Evolutionary conservation across 2,888 invertebrate genomes (phyloP).

Genomic region (Oligia fasciuncula): DNA sequence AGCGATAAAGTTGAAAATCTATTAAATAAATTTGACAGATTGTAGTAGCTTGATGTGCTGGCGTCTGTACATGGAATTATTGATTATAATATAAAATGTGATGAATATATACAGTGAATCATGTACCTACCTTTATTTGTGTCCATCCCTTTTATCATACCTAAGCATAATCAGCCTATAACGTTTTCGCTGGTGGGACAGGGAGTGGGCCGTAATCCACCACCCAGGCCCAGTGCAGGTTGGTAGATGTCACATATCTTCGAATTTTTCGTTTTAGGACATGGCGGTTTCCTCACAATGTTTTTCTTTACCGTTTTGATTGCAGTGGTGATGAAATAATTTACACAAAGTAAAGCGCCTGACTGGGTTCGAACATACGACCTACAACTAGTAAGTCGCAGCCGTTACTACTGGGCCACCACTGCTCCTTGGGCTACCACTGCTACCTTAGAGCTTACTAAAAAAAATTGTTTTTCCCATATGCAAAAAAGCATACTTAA

Average conservation of each 20-base stretch:
- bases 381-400: too few relatives aligned
- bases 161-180: not conserved
- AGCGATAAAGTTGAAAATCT: too few relatives aligned
- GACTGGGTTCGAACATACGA: too few relatives aligned
- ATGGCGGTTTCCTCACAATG: not conserved
- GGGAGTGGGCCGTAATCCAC: not conserved
- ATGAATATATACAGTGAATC: slow-evolving; percentile 69
- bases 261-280: not conserved
- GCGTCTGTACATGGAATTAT: slow-evolving; percentile 63
- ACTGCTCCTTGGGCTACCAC: not conserved
- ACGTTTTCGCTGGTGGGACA: not conserved
- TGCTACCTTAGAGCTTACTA: not conserved
- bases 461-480: not conserved
- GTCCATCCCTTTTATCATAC: not conserved
- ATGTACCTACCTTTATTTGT: slow-evolving; percentile 33
- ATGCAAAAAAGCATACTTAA: not conserved
- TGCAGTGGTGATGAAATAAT: not conserved
- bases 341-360: not conserved
- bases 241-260: not conserved
- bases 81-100: slow-evolving; percentile 72
- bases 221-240: not conserved
- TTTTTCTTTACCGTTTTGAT: not conserved
- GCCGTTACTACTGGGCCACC: too few relatives aligned
- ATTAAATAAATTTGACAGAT: too few relatives aligned
- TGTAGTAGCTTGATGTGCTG: too few relatives aligned